Conservation (phyloP, 2,113 vertebrate species). For the Chunga burmeisteri region DNA sequence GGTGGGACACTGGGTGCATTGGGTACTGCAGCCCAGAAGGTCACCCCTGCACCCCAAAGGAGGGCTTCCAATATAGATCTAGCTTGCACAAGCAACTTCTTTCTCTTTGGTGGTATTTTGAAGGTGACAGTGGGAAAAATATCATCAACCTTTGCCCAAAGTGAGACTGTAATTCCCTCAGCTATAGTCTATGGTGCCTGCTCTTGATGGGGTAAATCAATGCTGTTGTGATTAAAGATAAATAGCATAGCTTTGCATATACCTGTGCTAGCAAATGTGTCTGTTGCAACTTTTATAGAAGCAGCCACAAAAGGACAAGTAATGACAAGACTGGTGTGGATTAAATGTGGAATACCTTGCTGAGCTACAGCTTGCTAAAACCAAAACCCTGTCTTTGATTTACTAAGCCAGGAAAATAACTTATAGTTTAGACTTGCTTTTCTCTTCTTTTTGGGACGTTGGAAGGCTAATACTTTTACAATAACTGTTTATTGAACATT, state of each 20-base stretch:
- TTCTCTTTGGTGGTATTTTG: background rate
- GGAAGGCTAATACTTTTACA: slow-evolving; percentile 32
- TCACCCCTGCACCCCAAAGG: background rate
- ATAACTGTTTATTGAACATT: slow-evolving; percentile 54
- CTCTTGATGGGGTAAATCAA: background rate
- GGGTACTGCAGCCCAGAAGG: background rate
- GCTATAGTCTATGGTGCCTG: background rate
- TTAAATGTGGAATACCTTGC: background rate
- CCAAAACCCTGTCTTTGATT: slow-evolving; percentile 17
- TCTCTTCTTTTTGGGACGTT: background rate
- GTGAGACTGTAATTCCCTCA: background rate
- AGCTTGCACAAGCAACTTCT: background rate
- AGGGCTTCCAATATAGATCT: background rate
- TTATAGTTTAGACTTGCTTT: slow-evolving; percentile 14
- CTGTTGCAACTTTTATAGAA: background rate
- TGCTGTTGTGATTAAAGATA: background rate
- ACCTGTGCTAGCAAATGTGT: background rate
- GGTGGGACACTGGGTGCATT: background rate
- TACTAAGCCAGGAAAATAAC: slow-evolving; percentile 37
- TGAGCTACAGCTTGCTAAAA: slow-evolving; percentile 6
- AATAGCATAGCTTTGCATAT: background rate
- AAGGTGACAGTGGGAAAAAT: background rate
- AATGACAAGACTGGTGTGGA: background rate
- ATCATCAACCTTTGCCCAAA: background rate
- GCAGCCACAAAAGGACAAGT: background rate